Percentiles rank a stretch among this genome's conserved stretches.
phyloP scores from a whole-genome alignment of 2,113 vertebrate species.

The Polyodon spathula region DNA sequence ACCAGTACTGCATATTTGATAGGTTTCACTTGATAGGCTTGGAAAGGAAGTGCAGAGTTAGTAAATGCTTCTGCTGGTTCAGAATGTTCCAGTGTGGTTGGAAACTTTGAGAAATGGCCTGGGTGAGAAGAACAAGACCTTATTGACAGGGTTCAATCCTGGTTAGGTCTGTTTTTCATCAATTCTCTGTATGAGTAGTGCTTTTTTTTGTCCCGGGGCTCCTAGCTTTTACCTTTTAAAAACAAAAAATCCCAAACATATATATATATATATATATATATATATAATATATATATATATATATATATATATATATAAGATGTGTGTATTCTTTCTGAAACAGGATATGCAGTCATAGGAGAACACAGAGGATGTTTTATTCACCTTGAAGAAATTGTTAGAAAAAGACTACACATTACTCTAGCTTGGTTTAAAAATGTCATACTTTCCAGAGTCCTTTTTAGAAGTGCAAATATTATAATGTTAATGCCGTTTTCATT shows the following conservation, averaged over 20 bases:
- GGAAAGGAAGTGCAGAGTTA: conserved; percentile 64
- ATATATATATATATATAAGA: too few relatives aligned
- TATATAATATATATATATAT: too few relatives aligned
- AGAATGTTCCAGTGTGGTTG: conserved; percentile 79
- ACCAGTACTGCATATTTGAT: too few relatives aligned
- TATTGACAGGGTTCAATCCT: conserved; percentile 64
- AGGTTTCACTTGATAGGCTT: conserved; percentile 60
- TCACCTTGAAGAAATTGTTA: conserved; percentile 5
- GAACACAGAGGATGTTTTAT: conserved; percentile 11
- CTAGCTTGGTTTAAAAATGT: conserved; percentile 11
- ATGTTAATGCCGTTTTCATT: conserved; percentile 6
- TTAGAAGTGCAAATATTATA: background rate
- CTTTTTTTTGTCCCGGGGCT: conserved; percentile 13
- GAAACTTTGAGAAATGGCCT: conserved; percentile 76
- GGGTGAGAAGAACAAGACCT: conserved; percentile 78
- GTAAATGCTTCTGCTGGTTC: conserved; percentile 68
- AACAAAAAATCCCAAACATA: too few relatives aligned
- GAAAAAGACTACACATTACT: background rate
- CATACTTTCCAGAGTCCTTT: background rate
- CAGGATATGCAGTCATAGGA: conserved; percentile 6
- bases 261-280: too few relatives aligned
- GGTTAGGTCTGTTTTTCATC: conserved; percentile 54
- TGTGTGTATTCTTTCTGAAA: conserved; percentile 1
- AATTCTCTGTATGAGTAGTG: conserved; percentile 40
- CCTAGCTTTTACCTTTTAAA: too few relatives aligned